Percentiles rank a stretch among this genome's conserved stretches.
Evolutionary conservation across 2,888 invertebrate genomes (phyloP).

Genomic region (Craniophora ligustri): DNA sequence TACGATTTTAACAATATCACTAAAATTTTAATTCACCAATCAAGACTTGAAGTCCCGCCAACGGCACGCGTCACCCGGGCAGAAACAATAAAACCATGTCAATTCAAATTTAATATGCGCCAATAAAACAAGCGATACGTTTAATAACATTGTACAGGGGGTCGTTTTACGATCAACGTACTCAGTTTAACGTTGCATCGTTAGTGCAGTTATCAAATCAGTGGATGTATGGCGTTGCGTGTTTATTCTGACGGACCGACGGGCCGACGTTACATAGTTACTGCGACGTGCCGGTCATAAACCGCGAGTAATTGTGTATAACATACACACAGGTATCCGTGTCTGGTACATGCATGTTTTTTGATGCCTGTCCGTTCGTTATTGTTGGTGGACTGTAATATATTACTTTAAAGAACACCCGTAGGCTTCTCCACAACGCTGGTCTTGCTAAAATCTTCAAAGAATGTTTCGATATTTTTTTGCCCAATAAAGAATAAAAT

Average conservation of each 20-base stretch:
- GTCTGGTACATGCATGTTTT: conserved; percentile 49
- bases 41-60: background rate
- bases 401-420: conserved; percentile 7
- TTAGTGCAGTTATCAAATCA: conserved; percentile 71
- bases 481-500: background rate
- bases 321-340: conserved; percentile 48
- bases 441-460: too few relatives aligned
- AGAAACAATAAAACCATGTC: conserved; percentile 61
- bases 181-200: conserved; percentile 48
- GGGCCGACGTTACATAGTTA: conserved; percentile 48
- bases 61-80: conserved; percentile 38
- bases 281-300: conserved; percentile 45
- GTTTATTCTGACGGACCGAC: conserved; percentile 60
- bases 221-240: conserved; percentile 70
- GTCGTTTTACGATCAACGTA: conserved; percentile 64
- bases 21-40: background rate
- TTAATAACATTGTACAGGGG: conserved; percentile 68
- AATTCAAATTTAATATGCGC: conserved; percentile 68
- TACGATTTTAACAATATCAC: background rate
- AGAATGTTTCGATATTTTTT: too few relatives aligned
- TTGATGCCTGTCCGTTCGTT: conserved; percentile 44
- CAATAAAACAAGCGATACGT: conserved; percentile 70
- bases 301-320: conserved; percentile 54
- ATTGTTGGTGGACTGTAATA: conserved; percentile 14
- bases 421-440: too few relatives aligned